phyloP scores from a whole-genome alignment of 2,888 invertebrate species.

The Netelia virgata region DNA sequence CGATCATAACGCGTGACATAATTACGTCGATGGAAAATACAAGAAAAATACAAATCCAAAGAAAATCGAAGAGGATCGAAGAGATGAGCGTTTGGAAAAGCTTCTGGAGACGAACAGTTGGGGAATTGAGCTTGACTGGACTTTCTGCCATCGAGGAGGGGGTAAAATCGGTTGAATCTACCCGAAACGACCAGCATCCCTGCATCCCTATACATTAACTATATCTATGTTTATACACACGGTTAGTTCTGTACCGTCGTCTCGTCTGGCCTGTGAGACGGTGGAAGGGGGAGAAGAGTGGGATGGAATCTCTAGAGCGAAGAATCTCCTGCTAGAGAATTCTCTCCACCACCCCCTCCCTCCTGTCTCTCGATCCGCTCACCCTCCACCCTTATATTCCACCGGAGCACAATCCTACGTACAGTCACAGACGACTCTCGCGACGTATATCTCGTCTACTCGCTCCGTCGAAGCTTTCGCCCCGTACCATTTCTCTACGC shows the following conservation, averaged over 20 bases:
- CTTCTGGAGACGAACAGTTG: constrained; percentile 9
- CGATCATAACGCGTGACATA: not conserved
- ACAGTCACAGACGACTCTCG: constrained; percentile 48
- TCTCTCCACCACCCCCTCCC: constrained; percentile 26
- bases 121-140: constrained; percentile 40
- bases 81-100: not conserved
- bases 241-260: constrained; percentile 53
- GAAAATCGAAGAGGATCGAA: constrained; percentile 1
- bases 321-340: constrained; percentile 30
- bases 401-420: constrained; percentile 49
- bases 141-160: constrained; percentile 43
- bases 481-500: constrained; percentile 77
- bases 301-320: constrained; percentile 10
- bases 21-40: constrained; percentile 14
- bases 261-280: constrained; percentile 37
- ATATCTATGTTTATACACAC: not conserved
- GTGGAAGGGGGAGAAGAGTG: not conserved
- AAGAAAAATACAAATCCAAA: not conserved
- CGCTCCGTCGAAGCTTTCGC: constrained; percentile 74
- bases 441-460: constrained; percentile 73
- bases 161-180: constrained; percentile 63
- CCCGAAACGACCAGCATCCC: constrained; percentile 23
- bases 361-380: constrained; percentile 19
- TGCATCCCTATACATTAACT: not conserved
- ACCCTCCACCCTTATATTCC: constrained; percentile 76